Percentiles rank a stretch among this genome's conserved stretches.
Evolutionary conservation across 1,140 invertebrate genomes (phyloP).

Genomic region (Luehdorfia chinensis): DNA sequence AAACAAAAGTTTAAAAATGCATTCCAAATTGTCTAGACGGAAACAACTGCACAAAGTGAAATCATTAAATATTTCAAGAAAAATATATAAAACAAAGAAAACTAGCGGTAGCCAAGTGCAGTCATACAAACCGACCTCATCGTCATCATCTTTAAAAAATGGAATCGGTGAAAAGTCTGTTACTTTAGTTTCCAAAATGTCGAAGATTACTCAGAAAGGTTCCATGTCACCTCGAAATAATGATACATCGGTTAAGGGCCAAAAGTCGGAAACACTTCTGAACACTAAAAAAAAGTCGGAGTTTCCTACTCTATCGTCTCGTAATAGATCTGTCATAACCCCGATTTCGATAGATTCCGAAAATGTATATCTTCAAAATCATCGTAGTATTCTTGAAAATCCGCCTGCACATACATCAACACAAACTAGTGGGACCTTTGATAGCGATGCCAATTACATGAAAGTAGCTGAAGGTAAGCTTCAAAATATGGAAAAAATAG

Average conservation of each 20-base stretch:
- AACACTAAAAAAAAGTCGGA: too few relatives aligned
- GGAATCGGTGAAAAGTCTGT: not conserved
- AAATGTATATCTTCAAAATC: not conserved
- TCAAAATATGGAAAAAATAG: conserved; percentile 71
- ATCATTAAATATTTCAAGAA: conserved; percentile 59
- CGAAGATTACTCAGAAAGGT: not conserved
- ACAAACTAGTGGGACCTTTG: conserved; percentile 45
- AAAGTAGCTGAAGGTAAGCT: conserved; percentile 62
- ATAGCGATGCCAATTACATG: conserved; percentile 51
- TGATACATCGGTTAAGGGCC: too few relatives aligned
- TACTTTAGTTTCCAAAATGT: not conserved
- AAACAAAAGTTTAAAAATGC: conserved; percentile 23
- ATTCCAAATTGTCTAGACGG: conserved; percentile 26
- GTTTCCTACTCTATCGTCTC: too few relatives aligned
- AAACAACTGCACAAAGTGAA: conserved; percentile 61
- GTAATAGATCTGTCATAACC: not conserved
- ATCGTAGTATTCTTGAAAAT: not conserved
- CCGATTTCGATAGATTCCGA: conserved; percentile 3
- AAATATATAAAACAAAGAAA: conserved; percentile 33
- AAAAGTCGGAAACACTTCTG: too few relatives aligned
- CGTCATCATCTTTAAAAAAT: conserved; percentile 22
- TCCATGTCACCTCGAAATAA: not conserved
- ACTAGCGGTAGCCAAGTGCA: not conserved
- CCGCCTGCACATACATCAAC: conserved; percentile 42
- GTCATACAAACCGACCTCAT: conserved; percentile 8